Evolutionary conservation across 2,113 vertebrate species (phyloP), one percentile per base, ranked within the genome.

Genomic region (Phrynosoma blainvillii): DNA sequence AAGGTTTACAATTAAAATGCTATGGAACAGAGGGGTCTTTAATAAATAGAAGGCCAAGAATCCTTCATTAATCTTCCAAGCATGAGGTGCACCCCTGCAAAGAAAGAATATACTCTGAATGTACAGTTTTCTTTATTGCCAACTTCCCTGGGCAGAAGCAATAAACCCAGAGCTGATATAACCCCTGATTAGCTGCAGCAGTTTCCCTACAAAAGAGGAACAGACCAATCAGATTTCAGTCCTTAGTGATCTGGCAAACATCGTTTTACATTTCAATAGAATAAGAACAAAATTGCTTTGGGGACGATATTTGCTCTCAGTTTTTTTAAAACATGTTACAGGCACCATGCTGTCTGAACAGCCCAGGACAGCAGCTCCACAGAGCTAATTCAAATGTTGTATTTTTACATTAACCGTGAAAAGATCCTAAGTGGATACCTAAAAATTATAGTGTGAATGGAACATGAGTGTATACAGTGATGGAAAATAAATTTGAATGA

Each of bases 1-100:
- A 88, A 70, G 84, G 95, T 95, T 96, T 96, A 97, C 95, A 96
- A 97, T 96, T 96, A 96, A 97, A 97, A 96, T 94, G 91, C 89
- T 92, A 92, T 92, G 95, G 93, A 95, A 96, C 56, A 92, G 84
- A 93, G 74, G 82, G 93, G 91, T 96, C 94, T 96, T 96, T 96
- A 96, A 96, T 96, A 97, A 97, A 97, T 94, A 96, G 92, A 91
- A 92, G 92, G 90, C 23, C 4, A 94, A 62, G 85, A 96, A 95
- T 95, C 95, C 92, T 93, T 95, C 96, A 96, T 96, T 96, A 95
- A 96, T 97, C 95, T 97, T 96, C 88, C 84, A 96, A 94, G 92
- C 91, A 92, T 93, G 88, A 95, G 93, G 82, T 87, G 88, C 75
- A 91, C 66, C 81, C 54, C 88, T 92, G 84, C 23, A 93, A 95